These are phyloP conservation scores for Drosophila siamana DNA, from an alignment of 2,888 invertebrate species.

Conservation along the genomic window DNA sequence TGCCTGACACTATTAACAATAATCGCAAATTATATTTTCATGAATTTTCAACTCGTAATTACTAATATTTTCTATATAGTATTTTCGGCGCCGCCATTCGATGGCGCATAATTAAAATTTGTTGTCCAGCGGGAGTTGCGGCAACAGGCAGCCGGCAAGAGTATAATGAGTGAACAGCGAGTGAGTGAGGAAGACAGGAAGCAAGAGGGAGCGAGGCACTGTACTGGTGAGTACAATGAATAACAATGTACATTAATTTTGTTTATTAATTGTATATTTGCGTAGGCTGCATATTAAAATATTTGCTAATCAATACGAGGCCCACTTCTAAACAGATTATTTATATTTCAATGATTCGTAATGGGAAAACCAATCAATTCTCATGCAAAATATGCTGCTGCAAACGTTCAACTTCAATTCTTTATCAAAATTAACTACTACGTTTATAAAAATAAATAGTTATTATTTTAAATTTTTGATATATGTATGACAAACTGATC, in stretches of 20 bases:
- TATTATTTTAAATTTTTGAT: too few species aligned
- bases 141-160: conserved; percentile 3
- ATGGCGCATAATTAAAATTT: conserved; percentile 82
- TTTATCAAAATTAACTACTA: not conserved
- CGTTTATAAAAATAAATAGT: not conserved
- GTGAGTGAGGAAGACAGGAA: not conserved
- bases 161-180: not conserved
- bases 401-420: not conserved
- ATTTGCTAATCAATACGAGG: conserved; percentile 86
- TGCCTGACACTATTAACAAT: conserved; percentile 80
- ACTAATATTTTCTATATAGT: conserved; percentile 76
- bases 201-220: not conserved
- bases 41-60: conserved; percentile 83
- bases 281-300: conserved; percentile 71
- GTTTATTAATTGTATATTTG: conserved; percentile 76
- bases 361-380: conserved; percentile 24
- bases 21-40: conserved; percentile 84
- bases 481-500: too few species aligned
- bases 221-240: conserved; percentile 55
- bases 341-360: conserved; percentile 48
- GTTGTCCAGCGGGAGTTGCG: conserved; percentile 52
- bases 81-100: conserved; percentile 42
- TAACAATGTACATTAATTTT: conserved; percentile 74
- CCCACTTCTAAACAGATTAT: conserved; percentile 54
- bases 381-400: not conserved